These are phyloP conservation scores for Polia nebulosa DNA, from an alignment of 2,888 invertebrate species.

Conservation along the genomic window DNA sequence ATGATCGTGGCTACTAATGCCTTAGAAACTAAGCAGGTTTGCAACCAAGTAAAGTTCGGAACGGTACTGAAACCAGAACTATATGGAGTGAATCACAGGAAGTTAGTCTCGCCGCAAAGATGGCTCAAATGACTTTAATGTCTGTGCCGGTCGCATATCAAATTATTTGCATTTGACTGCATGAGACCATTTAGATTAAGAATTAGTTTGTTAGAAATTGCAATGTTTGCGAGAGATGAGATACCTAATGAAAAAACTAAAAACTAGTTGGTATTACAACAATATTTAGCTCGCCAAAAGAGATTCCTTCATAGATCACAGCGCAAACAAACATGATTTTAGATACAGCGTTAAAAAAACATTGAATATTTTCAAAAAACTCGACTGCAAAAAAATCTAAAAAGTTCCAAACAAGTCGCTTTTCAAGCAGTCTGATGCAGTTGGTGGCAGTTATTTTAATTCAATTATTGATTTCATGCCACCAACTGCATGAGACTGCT, in stretches of 20 bases:
- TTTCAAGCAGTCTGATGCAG: no score
- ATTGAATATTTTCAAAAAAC: no score
- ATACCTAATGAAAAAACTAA: no score
- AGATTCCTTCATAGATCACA: no score
- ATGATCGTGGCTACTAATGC: background rate
- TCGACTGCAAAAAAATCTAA: no score
- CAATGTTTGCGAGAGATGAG: background rate
- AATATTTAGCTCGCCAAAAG: background rate
- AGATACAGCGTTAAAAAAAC: no score
- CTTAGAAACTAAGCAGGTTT: background rate
- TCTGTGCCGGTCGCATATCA: conserved; percentile 11
- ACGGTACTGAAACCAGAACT: conserved; percentile 47
- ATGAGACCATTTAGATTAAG: background rate
- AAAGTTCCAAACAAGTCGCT: no score
- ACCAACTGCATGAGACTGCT: no score
- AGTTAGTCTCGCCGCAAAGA: conserved; percentile 20
- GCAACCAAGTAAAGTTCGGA: conserved; percentile 30
- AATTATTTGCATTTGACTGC: conserved; percentile 38
- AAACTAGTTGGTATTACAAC: background rate
- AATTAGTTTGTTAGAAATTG: conserved; percentile 1
- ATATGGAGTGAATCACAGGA: conserved; percentile 35
- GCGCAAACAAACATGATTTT: no score
- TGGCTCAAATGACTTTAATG: conserved; percentile 32
- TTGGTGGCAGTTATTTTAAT: no score
- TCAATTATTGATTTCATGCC: no score